Conservation (phyloP, 2,113 vertebrate species). For the Ivindomyrus marchei region DNA sequence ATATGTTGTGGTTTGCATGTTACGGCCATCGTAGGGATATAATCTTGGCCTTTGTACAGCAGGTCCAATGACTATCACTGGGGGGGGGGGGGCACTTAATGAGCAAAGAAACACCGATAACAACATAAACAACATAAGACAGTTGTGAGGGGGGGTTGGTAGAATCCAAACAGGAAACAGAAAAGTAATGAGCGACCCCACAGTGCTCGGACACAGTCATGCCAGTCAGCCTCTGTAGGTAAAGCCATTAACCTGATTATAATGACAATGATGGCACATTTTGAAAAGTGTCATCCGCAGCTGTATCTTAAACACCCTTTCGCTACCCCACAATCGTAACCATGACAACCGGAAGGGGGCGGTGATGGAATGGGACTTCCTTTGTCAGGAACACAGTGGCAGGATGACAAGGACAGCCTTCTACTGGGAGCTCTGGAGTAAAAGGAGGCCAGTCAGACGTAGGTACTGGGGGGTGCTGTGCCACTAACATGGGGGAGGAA, state of each 20-base stretch:
- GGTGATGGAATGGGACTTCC: background rate
- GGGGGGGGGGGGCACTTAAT: background rate
- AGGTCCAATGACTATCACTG: background rate
- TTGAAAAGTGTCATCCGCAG: background rate
- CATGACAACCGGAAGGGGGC: background rate
- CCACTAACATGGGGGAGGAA: background rate
- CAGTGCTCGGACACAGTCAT: background rate
- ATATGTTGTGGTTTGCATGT: background rate
- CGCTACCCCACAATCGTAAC: background rate
- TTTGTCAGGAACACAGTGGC: background rate
- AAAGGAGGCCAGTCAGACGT: background rate
- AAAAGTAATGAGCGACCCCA: background rate
- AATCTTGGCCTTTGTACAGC: background rate
- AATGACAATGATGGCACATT: background rate
- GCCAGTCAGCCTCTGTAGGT: background rate
- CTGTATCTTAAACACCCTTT: background rate
- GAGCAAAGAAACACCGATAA: background rate
- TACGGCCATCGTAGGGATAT: background rate
- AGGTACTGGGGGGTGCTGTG: background rate
- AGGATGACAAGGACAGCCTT: background rate
- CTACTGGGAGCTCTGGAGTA: background rate
- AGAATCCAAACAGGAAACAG: background rate
- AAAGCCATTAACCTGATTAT: background rate
- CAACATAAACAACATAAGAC: too few relatives aligned
- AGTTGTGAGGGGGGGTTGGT: background rate